phyloP scores from a whole-genome alignment of 2,888 invertebrate genomes.

The Oxyteleia sp. region DNA sequence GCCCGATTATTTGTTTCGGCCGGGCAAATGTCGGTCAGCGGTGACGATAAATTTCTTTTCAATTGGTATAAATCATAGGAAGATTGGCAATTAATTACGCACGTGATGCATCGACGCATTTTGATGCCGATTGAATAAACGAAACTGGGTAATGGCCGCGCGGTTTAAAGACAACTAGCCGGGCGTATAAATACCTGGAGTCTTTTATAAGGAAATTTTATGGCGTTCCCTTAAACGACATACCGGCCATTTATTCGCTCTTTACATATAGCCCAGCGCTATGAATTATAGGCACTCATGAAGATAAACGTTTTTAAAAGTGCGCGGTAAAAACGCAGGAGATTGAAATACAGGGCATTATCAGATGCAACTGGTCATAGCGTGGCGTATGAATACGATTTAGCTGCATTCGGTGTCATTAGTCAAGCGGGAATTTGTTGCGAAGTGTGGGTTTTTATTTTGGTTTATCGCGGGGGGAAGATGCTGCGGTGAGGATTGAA shows the following conservation, averaged over 20 bases:
- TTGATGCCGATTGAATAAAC: slow-evolving; percentile 15
- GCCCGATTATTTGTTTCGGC: slow-evolving; percentile 7
- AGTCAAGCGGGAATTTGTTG: neutral
- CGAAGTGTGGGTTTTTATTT: too few species aligned
- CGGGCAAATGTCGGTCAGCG: slow-evolving; percentile 41
- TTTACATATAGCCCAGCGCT: slow-evolving; percentile 38
- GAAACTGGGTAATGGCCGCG: slow-evolving; percentile 22
- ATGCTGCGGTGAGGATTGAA: too few species aligned
- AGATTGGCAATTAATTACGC: slow-evolving; percentile 40
- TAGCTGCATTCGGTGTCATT: slow-evolving; percentile 7
- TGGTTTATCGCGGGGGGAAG: too few species aligned
- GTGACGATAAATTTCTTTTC: slow-evolving; percentile 2
- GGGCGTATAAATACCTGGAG: slow-evolving; percentile 59
- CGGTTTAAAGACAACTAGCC: slow-evolving; percentile 47
- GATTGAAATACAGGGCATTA: slow-evolving; percentile 33
- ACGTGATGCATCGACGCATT: slow-evolving; percentile 33
- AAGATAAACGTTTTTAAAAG: slow-evolving; percentile 67
- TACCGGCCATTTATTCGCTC: slow-evolving; percentile 66
- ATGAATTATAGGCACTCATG: slow-evolving; percentile 70
- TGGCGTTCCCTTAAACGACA: slow-evolving; percentile 55
- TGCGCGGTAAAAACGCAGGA: slow-evolving; percentile 32
- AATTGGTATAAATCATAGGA: slow-evolving; percentile 20
- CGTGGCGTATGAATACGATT: slow-evolving; percentile 21
- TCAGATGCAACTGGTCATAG: slow-evolving; percentile 37
- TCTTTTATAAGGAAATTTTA: slow-evolving; percentile 70